These are phyloP conservation scores for Toxotes chatareus DNA, from an alignment of 2,113 vertebrate genomes.

Conservation along the genomic window DNA sequence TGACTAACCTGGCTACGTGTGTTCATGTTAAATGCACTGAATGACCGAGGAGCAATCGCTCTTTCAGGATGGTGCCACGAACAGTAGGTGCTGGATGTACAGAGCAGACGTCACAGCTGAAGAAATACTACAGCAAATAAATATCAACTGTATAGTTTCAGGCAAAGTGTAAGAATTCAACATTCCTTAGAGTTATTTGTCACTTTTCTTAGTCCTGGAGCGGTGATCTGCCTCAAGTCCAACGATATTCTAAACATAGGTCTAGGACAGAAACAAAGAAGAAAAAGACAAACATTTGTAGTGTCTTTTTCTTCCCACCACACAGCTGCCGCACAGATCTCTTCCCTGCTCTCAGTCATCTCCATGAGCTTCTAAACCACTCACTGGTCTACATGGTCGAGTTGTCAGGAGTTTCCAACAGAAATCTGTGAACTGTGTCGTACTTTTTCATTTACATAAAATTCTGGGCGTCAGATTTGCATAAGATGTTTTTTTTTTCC, in stretches of 20 bases:
- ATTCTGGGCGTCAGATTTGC: neutral
- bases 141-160: too few species aligned
- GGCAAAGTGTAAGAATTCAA: too few species aligned
- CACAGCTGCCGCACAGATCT: neutral
- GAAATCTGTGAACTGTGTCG: neutral
- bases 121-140: too few species aligned
- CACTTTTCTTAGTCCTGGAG: too few species aligned
- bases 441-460: neutral
- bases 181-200: too few species aligned
- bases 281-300: too few species aligned
- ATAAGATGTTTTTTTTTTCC: neutral
- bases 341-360: neutral
- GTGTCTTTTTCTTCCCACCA: neutral
- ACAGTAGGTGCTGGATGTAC: neutral
- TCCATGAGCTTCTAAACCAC: neutral
- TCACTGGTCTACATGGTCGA: neutral
- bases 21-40: neutral
- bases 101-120: neutral
- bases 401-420: too few species aligned
- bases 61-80: too few species aligned
- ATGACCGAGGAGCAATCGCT: too few species aligned
- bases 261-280: too few species aligned
- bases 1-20: neutral
- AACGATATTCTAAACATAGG: too few species aligned
- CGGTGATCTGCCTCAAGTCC: too few species aligned